Base-by-base conservation (phyloP, 2,113 vertebrate species). In the Aythya baeri region DNA sequence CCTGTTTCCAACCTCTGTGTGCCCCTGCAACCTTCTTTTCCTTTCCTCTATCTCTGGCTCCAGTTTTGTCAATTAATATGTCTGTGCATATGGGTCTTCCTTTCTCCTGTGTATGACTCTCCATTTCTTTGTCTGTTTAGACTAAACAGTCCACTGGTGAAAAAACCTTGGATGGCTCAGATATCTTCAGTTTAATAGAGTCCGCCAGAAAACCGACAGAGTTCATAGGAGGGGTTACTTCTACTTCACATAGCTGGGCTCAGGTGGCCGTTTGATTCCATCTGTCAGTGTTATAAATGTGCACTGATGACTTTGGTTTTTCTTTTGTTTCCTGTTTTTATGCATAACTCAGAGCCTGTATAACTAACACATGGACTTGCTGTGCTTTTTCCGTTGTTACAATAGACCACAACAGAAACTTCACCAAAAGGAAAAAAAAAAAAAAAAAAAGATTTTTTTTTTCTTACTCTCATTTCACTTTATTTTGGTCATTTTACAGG, bases 221-320 rank as follows among this genome's bases (percentile, higher is more conserved):
- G 82, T 98, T 98, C 95, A 98, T 99, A 98, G 99, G 98, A 98
- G 98, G 98, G 98, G 98, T 99, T 94, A 97, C 98, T 89, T 96
- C 98, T 85, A 73, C 98, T 95, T 97, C 98, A 82, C 98, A 98
- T 94, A 98, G 95, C 97, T 98, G 98, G 98, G 97, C 98, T 96
- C 98, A 99, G 99, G 99, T 99, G 99, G 98, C 98, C 94, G 0
- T 95, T 96, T 79, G 93, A 92, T 98, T 98, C 90, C 80, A 29
- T 96, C 81, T 83, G 75, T 90, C 11, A 6, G 14, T 67, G 31
- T 96, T 88, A 57, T 80, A 65, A 58, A 59, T 63, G 14, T 80
- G 72, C 66, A 34, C 52, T 5, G 17, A n/a, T 94, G 86, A 91
- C 61, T 93, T 91, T 91, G 59, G 38, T 29, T 93, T 86, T 75